These are phyloP conservation scores for Zalophus californianus DNA, from an alignment of 2,797 vertebrate species.

Conservation along the genomic window DNA sequence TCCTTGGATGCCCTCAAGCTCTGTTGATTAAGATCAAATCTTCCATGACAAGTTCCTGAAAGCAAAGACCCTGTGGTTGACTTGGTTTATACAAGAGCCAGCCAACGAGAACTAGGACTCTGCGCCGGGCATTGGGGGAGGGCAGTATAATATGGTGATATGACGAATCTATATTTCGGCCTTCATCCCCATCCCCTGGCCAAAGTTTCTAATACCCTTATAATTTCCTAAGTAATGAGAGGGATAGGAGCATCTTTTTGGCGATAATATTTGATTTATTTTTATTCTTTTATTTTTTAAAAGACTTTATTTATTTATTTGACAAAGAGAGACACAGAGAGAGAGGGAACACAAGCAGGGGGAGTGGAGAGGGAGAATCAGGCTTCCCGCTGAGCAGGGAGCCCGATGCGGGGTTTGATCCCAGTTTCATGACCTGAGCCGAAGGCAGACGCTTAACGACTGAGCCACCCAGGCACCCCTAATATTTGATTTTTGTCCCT, in stretches of 20 bases:
- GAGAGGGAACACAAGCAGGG: no score
- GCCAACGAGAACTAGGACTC: neutral
- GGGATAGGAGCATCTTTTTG: neutral
- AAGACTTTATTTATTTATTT: no score
- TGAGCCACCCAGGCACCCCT: no score
- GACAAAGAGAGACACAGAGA: no score
- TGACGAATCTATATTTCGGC: neutral
- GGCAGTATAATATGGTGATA: neutral
- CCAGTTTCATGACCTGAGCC: no score
- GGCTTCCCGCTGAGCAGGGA: no score
- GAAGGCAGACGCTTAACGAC: no score
- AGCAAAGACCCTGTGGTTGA: neutral
- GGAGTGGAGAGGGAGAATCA: no score
- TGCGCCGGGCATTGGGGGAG: no score
- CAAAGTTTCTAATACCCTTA: neutral
- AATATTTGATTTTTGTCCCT: neutral
- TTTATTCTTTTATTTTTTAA: no score
- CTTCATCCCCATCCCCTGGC: neutral
- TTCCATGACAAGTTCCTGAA: neutral
- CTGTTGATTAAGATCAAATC: neutral
- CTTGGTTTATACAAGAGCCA: neutral
- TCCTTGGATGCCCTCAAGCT: no score
- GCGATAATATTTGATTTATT: neutral
- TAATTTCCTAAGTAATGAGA: neutral
- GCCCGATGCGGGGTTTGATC: no score